Percentiles rank a stretch among this genome's conserved stretches.
Evolutionary conservation across 2,888 invertebrate species (phyloP).

Genomic region (Thera obeliscata): DNA sequence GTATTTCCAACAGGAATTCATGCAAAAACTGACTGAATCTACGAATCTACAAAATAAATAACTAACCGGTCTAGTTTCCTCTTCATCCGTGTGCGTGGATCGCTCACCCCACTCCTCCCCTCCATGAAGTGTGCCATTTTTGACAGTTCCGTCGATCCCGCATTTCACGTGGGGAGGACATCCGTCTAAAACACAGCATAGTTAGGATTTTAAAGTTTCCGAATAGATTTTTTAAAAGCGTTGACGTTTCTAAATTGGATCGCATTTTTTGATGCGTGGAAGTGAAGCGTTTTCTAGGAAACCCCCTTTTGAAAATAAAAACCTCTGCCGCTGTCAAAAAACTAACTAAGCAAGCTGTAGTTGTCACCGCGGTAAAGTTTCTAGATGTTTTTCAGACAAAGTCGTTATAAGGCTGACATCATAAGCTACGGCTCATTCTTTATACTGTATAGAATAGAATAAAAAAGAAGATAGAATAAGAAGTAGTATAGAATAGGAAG

Average conservation of each 20-base stretch:
- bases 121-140: slow-evolving; percentile 65
- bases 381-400: too few relatives aligned
- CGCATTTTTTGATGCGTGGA: slow-evolving; percentile 10
- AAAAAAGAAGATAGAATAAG: too few relatives aligned
- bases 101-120: slow-evolving; percentile 66
- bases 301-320: too few relatives aligned
- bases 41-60: background rate
- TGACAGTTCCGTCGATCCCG: slow-evolving; percentile 59
- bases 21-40: background rate
- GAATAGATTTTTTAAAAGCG: slow-evolving; percentile 7
- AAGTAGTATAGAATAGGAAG: too few relatives aligned
- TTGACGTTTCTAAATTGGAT: slow-evolving; percentile 7
- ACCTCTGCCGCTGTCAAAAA: too few relatives aligned
- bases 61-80: slow-evolving; percentile 37
- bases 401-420: too few relatives aligned
- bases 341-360: too few relatives aligned
- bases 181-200: slow-evolving; percentile 58
- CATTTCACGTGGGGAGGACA: slow-evolving; percentile 61
- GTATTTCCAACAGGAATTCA: too few relatives aligned
- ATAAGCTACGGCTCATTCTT: too few relatives aligned
- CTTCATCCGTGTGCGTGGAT: slow-evolving; percentile 42
- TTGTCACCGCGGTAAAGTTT: too few relatives aligned
- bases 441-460: too few relatives aligned
- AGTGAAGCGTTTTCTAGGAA: too few relatives aligned
- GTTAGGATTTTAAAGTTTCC: slow-evolving; percentile 16